Evolutionary conservation across 2,888 invertebrate genomes (phyloP).

Genomic region (Sinopyrophorus schimmeli): DNA sequence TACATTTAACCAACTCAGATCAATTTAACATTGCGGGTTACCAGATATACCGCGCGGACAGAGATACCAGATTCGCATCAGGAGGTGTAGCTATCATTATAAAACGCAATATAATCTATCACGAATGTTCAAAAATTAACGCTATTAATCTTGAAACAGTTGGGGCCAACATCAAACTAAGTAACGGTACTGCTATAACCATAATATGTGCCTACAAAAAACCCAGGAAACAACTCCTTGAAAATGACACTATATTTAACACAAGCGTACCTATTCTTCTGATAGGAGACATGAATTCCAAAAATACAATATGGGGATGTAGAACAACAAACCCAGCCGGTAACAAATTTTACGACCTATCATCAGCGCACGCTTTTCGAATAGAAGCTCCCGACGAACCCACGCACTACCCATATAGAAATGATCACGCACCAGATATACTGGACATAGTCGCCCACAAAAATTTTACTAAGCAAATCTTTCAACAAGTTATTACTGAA

Average conservation of each 20-base stretch:
- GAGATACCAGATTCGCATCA: not conserved
- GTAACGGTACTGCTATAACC: not conserved
- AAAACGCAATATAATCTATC: conserved; percentile 1
- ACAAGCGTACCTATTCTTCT: not conserved
- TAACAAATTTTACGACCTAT: not conserved
- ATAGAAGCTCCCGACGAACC: too few species aligned
- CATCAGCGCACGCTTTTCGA: too few species aligned
- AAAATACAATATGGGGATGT: conserved; percentile 8
- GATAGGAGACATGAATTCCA: conserved; percentile 2
- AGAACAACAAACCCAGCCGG: conserved; percentile 4
- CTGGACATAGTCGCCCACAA: too few species aligned
- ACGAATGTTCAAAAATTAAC: not conserved
- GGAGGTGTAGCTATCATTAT: conserved; percentile 4
- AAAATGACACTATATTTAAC: conserved; percentile 2
- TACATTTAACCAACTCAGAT: too few species aligned
- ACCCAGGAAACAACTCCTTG: not conserved
- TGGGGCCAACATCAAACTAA: not conserved
- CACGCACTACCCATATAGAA: too few species aligned
- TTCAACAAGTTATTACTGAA: conserved; percentile 1
- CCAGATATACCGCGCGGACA: too few species aligned
- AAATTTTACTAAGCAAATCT: too few species aligned
- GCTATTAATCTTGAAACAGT: conserved; percentile 5
- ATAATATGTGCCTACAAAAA: not conserved
- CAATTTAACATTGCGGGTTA: too few species aligned
- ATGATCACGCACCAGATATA: too few species aligned